Evolutionary conservation across 2,113 vertebrate species (phyloP).

Genomic region (Pica pica): DNA sequence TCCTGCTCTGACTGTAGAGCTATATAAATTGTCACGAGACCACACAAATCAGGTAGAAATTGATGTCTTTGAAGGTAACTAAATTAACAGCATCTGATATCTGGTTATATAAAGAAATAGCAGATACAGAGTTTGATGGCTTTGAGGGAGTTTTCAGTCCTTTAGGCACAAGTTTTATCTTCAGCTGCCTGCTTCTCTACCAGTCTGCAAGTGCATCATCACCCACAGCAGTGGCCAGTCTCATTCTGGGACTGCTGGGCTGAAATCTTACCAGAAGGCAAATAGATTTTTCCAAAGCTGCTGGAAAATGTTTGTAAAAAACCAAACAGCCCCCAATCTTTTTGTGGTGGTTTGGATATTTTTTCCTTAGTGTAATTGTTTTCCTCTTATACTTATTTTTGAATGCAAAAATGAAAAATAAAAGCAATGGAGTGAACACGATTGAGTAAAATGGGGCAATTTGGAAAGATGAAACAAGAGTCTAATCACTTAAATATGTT

Average conservation of each 20-base stretch:
- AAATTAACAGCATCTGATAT: rapidly evolving
- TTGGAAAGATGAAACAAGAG: background rate
- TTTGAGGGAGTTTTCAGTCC: background rate
- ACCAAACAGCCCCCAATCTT: rapidly evolving
- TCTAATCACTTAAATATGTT: background rate
- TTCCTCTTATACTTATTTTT: background rate
- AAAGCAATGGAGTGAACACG: background rate
- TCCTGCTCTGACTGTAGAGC: background rate
- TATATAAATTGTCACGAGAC: rapidly evolving
- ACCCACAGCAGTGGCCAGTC: background rate
- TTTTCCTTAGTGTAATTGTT: background rate
- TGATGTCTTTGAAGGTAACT: rapidly evolving
- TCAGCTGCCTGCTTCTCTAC: background rate
- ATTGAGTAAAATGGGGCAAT: background rate
- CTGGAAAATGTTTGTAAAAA: background rate
- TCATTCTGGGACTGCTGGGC: background rate
- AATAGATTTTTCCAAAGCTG: background rate
- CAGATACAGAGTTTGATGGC: background rate
- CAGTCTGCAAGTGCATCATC: no score
- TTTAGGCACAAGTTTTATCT: background rate
- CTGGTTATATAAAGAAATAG: rapidly evolving
- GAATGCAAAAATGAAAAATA: background rate
- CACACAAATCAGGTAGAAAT: rapidly evolving
- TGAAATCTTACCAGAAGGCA: background rate
- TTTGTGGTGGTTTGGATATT: background rate